These are phyloP conservation scores for Bubalus kerabau DNA, from an alignment of 2,113 vertebrate species.

Conservation along the genomic window DNA sequence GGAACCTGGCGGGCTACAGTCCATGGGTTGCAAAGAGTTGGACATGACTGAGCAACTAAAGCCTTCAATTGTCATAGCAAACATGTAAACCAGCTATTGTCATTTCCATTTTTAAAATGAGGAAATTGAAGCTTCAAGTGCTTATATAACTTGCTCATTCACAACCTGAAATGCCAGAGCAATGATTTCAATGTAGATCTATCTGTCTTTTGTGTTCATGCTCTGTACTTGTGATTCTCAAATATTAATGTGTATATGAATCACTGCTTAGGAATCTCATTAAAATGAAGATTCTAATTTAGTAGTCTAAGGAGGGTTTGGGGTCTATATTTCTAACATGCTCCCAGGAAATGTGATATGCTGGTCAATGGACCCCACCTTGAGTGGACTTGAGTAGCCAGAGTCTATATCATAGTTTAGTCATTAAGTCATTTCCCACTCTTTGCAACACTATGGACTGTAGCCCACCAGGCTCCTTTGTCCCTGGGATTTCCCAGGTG, in stretches of 20 bases:
- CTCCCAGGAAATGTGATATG: background rate
- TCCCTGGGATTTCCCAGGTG: background rate
- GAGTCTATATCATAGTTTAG: background rate
- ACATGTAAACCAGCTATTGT: background rate
- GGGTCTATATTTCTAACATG: background rate
- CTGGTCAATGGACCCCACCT: background rate
- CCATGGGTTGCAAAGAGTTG: background rate
- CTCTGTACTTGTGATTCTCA: background rate
- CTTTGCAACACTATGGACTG: background rate
- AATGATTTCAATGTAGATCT: background rate
- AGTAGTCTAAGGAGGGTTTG: background rate
- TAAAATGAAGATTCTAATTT: background rate
- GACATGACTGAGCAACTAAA: background rate
- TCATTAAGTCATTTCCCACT: background rate
- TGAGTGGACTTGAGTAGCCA: background rate
- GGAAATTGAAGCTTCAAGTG: background rate
- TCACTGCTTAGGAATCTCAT: background rate
- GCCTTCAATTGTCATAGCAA: background rate
- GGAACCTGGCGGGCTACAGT: background rate
- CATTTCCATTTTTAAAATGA: background rate
- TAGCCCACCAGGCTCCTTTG: background rate
- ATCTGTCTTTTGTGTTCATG: background rate
- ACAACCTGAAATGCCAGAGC: background rate
- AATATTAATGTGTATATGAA: background rate
- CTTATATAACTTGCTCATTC: background rate